Evolutionary conservation across 2,113 vertebrate species (phyloP), one percentile per base, ranked within the genome.

Genomic region (Rutilus rutilus): DNA sequence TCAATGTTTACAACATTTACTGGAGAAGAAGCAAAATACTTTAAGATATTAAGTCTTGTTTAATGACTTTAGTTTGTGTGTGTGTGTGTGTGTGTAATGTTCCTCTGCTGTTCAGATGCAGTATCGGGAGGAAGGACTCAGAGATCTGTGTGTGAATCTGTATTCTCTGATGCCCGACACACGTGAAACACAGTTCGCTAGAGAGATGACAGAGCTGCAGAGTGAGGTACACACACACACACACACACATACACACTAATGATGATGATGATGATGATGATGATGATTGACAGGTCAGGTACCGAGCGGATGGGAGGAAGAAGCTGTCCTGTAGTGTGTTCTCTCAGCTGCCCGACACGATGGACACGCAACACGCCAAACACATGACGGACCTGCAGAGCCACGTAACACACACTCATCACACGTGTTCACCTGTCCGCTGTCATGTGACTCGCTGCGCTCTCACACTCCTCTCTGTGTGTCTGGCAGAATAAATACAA

Each of bases 131-230:
- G 87, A 80, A 2, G 36, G 83, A 11, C 89, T 86, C 86, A 91
- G 86, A 85, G 86, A 89, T n/a, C 12, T 88, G 64, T 42, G 60
- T 50, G 17, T 64, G 4, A 81, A 93, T 64, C 92, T 98, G 4
- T 99, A 97, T 91, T 96, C 96, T 84, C 89, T 94, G 92, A 96
- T 99, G 93, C 96, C 97, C 0, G 95, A 96, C 54, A 99, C 97
- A 23, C 96, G 95, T 2, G 96, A 97, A 88, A 99, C 93, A 0
- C 96, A 95, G 6, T 96, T 94, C 36, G 97, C 97, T 21, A 95
- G 93, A 92, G 96, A 97, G 90, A 92, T 96, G 2, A 94, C 93
- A 0, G 92, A 96, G 65, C 95, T 97, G 87, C 97, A 96, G 94
- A 99, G 97, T 64, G 92, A 97, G 96, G 98, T 99, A 77, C 33